Percentiles rank a stretch among this genome's conserved stretches.
Conservation (phyloP, 2,888 invertebrate species). For the Drosophila sordidula region DNA sequence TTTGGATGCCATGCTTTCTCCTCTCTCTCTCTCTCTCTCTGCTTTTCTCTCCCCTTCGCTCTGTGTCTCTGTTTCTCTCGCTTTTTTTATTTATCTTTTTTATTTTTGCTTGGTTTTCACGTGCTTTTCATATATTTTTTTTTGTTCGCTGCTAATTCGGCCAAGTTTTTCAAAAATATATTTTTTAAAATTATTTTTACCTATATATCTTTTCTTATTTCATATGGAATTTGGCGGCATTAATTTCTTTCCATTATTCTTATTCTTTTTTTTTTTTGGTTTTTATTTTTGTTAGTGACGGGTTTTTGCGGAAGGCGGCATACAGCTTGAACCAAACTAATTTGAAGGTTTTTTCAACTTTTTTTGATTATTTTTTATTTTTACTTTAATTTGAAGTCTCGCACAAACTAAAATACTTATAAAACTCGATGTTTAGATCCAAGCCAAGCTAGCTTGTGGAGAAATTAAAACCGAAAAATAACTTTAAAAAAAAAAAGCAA, state of each 20-base stretch:
- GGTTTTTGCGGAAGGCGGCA: background rate
- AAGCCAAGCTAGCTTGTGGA: background rate
- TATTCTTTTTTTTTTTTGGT: background rate
- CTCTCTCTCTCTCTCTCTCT: background rate
- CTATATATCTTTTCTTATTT: background rate
- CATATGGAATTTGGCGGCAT: background rate
- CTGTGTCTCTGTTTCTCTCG: background rate
- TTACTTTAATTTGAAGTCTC: slow-evolving; percentile 26
- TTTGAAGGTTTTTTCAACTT: slow-evolving; percentile 9
- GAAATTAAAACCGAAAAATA: background rate
- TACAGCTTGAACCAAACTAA: slow-evolving; percentile 4
- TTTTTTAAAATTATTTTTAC: background rate
- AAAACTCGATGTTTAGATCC: background rate
- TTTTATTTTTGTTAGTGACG: background rate
- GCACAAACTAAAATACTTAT: slow-evolving; percentile 17
- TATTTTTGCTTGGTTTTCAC: background rate
- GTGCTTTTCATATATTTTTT: background rate
- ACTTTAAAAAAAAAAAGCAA: too few species aligned
- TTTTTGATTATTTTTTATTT: slow-evolving; percentile 3
- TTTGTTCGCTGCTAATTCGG: background rate
- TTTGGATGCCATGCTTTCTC: slow-evolving; percentile 20
- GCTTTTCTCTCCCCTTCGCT: background rate
- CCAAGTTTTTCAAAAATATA: background rate
- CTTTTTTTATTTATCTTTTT: background rate
- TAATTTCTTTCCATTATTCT: background rate